Evolutionary conservation across 2,797 vertebrate species (phyloP).

Genomic region (Antrozous pallidus): DNA sequence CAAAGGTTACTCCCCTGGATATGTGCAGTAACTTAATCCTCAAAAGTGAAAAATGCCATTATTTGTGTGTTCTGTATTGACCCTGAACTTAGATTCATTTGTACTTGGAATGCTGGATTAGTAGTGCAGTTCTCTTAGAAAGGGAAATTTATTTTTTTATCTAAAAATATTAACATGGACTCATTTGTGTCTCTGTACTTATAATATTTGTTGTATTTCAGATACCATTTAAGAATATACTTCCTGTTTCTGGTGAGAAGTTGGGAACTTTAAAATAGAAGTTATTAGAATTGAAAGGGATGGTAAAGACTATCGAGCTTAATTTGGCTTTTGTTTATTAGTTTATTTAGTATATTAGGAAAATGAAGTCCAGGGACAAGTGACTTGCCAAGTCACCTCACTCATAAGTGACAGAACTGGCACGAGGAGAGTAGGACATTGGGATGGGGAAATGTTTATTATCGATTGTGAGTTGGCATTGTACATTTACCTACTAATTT

Average conservation of each 20-base stretch:
- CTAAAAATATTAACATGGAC: neutral
- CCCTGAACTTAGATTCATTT: neutral
- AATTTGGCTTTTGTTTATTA: neutral
- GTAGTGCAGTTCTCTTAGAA: neutral
- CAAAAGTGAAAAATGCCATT: neutral
- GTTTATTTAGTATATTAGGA: neutral
- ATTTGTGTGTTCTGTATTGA: neutral
- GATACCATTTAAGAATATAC: neutral
- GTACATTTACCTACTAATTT: neutral
- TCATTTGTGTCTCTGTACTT: neutral
- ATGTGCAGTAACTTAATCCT: neutral
- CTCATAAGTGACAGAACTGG: neutral
- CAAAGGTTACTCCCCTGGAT: neutral
- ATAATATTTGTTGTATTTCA: neutral
- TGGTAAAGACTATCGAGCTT: neutral
- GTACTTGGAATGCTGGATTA: neutral
- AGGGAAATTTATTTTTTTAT: neutral
- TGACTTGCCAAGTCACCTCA: neutral
- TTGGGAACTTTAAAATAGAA: neutral
- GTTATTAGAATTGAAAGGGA: neutral
- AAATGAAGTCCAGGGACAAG: neutral
- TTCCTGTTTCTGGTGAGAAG: constrained; percentile 6
- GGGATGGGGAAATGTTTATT: neutral
- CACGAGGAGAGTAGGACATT: neutral
- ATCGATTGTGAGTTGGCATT: neutral